Evolutionary conservation across 2,888 invertebrate genomes (phyloP), one percentile per base, ranked within the genome.

Genomic region (Ditylenchus weischeri): DNA sequence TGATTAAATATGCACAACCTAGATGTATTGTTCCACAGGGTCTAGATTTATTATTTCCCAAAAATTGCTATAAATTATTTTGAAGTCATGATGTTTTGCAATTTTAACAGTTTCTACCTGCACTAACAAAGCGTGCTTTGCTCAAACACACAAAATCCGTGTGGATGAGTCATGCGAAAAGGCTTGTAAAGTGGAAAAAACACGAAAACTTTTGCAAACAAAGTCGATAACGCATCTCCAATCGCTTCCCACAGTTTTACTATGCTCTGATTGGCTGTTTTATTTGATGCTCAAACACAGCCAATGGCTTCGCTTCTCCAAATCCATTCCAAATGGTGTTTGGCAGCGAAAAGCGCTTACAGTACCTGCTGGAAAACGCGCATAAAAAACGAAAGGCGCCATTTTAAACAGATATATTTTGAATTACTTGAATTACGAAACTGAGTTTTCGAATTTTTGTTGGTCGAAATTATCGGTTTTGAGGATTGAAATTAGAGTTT

Each of bases 171-270:
- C 43, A 43, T 15, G 43, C 15, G 43, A 43, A 43, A 8, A 43
- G 8, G 43, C 43, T 43, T 43, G 43, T 43, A 43, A 43, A 43
- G 43, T 43, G 43, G 43, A 15, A 43, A 43, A 43, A 43, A 43
- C 43, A 43, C 43, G 13, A 36, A 36, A 60, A 60, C 60, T 47
- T 23, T 49, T 48, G 19, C 38, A 23, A 47, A 60, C 23, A 23
- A n/a, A 62, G 62, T 62, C 54, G 35, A 54, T 48, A 62, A 62
- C 49, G 47, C 19, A 21, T 51, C 38, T 15, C 19, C 47, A 62
- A 21, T 43, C 19, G 15, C 8, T 43, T 43, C 43, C 43, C 43
- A 43, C 43, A 50, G 51, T 29, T 36, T 48, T 51, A 62, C 51
- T 62, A 15, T 19, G 61, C 59, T 36, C 62, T n/a, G 36, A 59